phyloP scores from a whole-genome alignment of 1,140 invertebrate genomes.

The Caenorhabditis inopinata region DNA sequence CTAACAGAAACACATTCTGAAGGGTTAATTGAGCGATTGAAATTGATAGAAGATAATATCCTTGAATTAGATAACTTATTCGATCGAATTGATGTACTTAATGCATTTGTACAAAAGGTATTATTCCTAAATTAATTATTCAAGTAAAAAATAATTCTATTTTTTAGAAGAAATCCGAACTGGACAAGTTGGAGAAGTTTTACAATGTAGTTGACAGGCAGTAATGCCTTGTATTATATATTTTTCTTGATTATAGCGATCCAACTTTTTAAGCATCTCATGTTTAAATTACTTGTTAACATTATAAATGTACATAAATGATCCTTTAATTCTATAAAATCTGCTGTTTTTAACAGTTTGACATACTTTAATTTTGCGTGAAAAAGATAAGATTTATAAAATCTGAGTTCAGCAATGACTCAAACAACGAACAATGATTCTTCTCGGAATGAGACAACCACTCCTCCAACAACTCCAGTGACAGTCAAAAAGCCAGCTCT shows the following conservation, averaged over 20 bases:
- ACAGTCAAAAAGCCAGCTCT: background rate
- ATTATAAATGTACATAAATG: too few species aligned
- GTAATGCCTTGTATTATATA: too few species aligned
- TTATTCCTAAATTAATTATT: too few species aligned
- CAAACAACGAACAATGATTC: background rate
- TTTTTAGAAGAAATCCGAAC: background rate
- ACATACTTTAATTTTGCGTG: background rate
- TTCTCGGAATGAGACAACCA: background rate
- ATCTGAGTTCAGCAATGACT: background rate
- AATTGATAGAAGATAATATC: background rate
- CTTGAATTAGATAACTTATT: background rate
- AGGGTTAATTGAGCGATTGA: background rate
- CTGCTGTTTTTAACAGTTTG: background rate
- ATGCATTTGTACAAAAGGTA: background rate
- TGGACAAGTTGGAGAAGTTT: background rate
- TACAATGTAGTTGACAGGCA: background rate
- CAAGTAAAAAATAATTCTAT: too few species aligned
- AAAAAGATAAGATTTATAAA: background rate
- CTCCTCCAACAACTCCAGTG: background rate
- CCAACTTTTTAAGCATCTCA: background rate
- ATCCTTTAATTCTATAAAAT: too few species aligned
- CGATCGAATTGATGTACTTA: background rate
- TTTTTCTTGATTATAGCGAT: too few species aligned
- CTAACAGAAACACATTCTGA: background rate
- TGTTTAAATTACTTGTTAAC: background rate